Conservation (phyloP, 1,140 invertebrate genomes). For the Drosophila hydei region DNA sequence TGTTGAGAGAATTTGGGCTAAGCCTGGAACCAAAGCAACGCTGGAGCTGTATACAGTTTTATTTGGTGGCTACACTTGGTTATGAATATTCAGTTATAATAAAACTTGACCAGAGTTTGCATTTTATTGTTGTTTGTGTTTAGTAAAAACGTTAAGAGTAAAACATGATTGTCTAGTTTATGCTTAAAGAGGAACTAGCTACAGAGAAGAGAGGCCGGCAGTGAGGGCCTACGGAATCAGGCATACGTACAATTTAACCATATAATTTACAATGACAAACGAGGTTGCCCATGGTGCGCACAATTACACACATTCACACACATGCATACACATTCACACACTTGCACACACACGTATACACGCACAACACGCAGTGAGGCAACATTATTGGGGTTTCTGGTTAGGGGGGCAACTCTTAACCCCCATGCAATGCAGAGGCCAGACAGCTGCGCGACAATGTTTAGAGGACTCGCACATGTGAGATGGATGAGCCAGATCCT, state of each 20-base stretch:
- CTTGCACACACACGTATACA: neutral
- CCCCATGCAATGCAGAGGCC: conserved; percentile 11
- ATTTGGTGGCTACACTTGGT: conserved; percentile 25
- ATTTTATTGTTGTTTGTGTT: conserved; percentile 4
- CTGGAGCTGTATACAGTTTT: conserved; percentile 12
- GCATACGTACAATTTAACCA: conserved; percentile 74
- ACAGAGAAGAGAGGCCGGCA: neutral
- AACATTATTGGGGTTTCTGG: neutral
- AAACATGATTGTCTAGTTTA: conserved; percentile 4
- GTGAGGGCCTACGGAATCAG: conserved; percentile 31
- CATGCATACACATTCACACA: conserved; percentile 8
- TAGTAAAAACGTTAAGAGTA: neutral
- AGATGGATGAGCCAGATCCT: conserved; percentile 58
- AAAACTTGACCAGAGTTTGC: conserved; percentile 14
- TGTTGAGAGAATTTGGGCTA: conserved; percentile 39
- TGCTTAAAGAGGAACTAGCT: conserved; percentile 22
- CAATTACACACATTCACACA: conserved; percentile 63
- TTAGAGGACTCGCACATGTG: conserved; percentile 39
- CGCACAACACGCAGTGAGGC: conserved; percentile 5
- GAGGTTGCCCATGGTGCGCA: conserved; percentile 68
- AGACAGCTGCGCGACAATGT: conserved; percentile 48
- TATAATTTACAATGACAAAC: conserved; percentile 83
- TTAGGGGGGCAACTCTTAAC: conserved; percentile 5
- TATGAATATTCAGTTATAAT: conserved; percentile 69
- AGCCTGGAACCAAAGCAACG: conserved; percentile 25